These are phyloP conservation scores for Chaitophorus viminalis DNA, from an alignment of 2,888 invertebrate genomes.

Conservation along the genomic window DNA sequence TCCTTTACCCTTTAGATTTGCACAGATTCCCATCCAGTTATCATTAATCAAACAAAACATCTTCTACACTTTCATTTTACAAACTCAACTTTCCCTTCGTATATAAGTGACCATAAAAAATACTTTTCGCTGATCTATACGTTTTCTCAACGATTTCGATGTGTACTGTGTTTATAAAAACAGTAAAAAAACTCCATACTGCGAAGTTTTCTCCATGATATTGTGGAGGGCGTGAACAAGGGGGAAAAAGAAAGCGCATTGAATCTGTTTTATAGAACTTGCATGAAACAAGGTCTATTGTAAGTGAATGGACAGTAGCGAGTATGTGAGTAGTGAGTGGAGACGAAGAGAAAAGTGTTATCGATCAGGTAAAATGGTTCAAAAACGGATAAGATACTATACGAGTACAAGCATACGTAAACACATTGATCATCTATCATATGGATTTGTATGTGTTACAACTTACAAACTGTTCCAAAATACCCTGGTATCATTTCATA, in stretches of 20 bases:
- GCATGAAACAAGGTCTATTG: constrained; percentile 1
- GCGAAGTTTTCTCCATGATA: background rate
- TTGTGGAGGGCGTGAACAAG: background rate
- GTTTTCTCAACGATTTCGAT: constrained; percentile 25
- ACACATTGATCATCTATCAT: background rate
- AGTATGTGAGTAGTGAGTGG: background rate
- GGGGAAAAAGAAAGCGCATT: background rate
- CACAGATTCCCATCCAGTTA: background rate
- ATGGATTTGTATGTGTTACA: background rate
- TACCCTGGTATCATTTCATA: background rate
- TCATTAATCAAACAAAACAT: constrained; percentile 39
- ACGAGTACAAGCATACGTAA: background rate
- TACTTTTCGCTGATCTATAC: constrained; percentile 20
- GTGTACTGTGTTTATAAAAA: background rate
- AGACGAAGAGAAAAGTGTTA: background rate
- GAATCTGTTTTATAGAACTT: background rate
- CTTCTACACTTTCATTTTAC: background rate
- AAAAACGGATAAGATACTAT: background rate
- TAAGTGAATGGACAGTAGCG: background rate
- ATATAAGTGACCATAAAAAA: background rate
- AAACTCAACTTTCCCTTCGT: constrained; percentile 17
- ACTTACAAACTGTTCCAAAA: background rate
- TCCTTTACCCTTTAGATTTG: background rate
- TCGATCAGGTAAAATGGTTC: constrained; percentile 18
- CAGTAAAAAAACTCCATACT: background rate